Conservation (phyloP, 2,888 invertebrate genomes). For the Magallana nippona region DNA sequence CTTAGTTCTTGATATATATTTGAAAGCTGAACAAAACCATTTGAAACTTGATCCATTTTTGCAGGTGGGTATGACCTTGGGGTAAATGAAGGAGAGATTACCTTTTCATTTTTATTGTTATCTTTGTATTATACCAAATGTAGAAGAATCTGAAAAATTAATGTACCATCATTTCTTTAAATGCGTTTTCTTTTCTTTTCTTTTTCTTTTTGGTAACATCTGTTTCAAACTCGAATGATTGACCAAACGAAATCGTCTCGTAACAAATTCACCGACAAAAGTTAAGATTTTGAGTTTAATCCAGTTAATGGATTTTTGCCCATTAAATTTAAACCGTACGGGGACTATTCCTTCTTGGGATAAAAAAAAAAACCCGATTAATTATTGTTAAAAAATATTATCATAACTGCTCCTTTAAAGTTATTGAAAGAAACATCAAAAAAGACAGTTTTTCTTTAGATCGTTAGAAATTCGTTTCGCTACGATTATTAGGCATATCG, state of each 20-base stretch:
- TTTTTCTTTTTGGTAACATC: background rate
- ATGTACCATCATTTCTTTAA: no score
- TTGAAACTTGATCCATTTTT: background rate
- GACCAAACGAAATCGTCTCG: background rate
- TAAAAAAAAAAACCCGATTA: background rate
- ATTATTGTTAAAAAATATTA: background rate
- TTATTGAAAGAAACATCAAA: conserved; percentile 29
- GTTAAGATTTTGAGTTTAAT: background rate
- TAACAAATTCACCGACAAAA: background rate
- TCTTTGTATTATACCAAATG: no score
- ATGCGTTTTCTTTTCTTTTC: no score
- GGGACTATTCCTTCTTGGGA: background rate
- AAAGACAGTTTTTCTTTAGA: background rate
- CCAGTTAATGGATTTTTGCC: background rate
- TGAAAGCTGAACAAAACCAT: no score
- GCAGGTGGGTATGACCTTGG: background rate
- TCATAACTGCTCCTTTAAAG: conserved; percentile 30
- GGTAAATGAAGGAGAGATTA: background rate
- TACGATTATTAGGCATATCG: conserved; percentile 33
- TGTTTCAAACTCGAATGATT: background rate
- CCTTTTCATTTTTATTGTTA: background rate
- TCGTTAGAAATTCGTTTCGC: conserved; percentile 31
- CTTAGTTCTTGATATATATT: no score
- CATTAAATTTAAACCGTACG: background rate
- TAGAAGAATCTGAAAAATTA: no score